Evolutionary conservation across 2,888 invertebrate species (phyloP), one percentile per base, ranked within the genome.

Genomic region (Lissonota sp.): DNA sequence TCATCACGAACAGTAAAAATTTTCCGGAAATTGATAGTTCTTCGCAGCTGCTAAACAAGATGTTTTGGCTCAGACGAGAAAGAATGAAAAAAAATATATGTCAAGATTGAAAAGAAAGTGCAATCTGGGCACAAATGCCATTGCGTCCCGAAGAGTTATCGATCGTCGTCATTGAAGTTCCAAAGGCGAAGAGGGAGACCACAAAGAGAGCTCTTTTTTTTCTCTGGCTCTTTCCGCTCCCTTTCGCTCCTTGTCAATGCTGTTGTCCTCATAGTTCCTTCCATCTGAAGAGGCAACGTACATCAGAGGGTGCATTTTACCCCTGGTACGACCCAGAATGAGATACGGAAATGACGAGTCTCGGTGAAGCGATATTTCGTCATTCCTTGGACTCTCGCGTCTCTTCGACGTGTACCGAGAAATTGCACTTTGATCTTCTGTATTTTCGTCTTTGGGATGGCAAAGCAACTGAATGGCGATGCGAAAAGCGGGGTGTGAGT

Each of bases 21-120:
- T 80, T 73, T 42, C 82, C 78, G 78, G 80, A 84, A 82, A 84
- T 82, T 84, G 82, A 84, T 82, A 73, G 60, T 39, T 49, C 51
- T 44, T 44, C 46, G 63, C 42, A 26, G 26, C 26, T 26, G 26
- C 26, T 4, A 26, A 14, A 69, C 67, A 51, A 70, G 62, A 79
- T 64, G 67, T 26, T 26, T 26, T 26, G 26, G 26, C 26, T 26
- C 26, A 26, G 3, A 26, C 26, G 26, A 26, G 26, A 26, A 26
- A 26, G 26, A 26, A 3, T n/a, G 26, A 26, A 26, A 3, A 26
- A 26, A 26, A 26, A 26, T n/a, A n/a, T n/a, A 26, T 26, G 1
- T 26, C 26, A 26, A 75, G 55, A 14, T 49, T 16, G 46, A 51
- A 39, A 71, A 8, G 39, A 12, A 64, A 49, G 46, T 39, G 49